Conservation (phyloP, 2,888 invertebrate genomes). For the Drosophila peninsularis region DNA sequence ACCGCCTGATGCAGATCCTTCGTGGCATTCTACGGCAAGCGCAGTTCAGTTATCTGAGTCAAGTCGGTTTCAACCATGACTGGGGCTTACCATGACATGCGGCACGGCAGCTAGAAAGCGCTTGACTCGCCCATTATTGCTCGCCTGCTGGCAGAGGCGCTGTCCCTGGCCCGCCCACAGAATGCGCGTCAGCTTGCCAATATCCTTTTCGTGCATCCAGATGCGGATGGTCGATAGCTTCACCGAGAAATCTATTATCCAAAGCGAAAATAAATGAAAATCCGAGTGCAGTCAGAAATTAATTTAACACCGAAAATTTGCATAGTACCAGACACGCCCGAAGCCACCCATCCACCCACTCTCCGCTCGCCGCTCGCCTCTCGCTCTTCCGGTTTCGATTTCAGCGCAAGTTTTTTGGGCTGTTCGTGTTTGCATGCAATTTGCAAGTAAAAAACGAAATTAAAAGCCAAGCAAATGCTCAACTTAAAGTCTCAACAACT, state of each 20-base stretch:
- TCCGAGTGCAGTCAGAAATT: conserved; percentile 41
- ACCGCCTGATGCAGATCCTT: conserved; percentile 92
- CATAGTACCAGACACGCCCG: conserved; percentile 1
- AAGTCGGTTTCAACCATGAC: background rate
- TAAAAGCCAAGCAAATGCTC: conserved; percentile 64
- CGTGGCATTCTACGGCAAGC: conserved; percentile 89
- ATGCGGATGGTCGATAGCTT: conserved; percentile 95
- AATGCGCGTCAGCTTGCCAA: conserved; percentile 93
- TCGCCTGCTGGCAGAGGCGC: conserved; percentile 92
- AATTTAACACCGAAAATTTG: conserved; percentile 31
- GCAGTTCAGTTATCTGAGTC: background rate
- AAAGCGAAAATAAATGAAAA: conserved; percentile 17
- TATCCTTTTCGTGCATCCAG: conserved; percentile 97
- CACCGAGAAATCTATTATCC: conserved; percentile 89
- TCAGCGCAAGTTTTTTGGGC: conserved; percentile 18
- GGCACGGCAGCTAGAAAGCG: conserved; percentile 97
- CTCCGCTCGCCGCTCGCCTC: background rate
- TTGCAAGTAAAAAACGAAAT: conserved; percentile 70
- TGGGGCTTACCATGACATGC: conserved; percentile 91
- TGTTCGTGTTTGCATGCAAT: conserved; percentile 80
- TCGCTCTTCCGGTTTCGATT: conserved; percentile 15
- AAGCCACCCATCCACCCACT: background rate
- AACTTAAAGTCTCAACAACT: conserved; percentile 62
- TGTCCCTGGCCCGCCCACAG: conserved; percentile 96
- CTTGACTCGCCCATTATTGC: conserved; percentile 92